A percentile compares a stretch with the other conserved stretches of the same genome.
Evolutionary conservation across 2,888 invertebrate species (phyloP).

Genomic region (Orchesella flavescens): DNA sequence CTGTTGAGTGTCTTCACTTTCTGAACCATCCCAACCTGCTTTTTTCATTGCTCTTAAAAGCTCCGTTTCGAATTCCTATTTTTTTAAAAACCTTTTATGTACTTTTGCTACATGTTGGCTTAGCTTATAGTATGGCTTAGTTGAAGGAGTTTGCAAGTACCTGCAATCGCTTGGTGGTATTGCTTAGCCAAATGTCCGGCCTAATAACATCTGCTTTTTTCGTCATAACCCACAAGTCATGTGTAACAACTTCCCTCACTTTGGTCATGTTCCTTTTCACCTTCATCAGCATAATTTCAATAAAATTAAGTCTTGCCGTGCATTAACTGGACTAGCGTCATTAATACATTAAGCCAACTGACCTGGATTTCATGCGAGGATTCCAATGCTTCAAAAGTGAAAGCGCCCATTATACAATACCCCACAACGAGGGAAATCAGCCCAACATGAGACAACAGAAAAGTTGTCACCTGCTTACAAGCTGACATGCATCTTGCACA

Average conservation of each 20-base stretch:
- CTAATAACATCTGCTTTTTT: constrained; percentile 79
- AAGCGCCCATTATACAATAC: constrained; percentile 91
- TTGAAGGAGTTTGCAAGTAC: too few species aligned
- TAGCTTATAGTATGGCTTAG: not conserved
- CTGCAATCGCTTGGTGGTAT: constrained; percentile 78
- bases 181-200: constrained; percentile 85
- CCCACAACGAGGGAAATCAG: constrained; percentile 90
- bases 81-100: constrained; percentile 13
- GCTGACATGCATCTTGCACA: constrained; percentile 66
- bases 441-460: constrained; percentile 90
- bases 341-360: not conserved
- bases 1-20: constrained; percentile 78
- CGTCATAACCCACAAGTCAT: constrained; percentile 85
- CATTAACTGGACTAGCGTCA: too few species aligned
- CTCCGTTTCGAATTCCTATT: constrained; percentile 80
- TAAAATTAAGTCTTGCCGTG: too few species aligned
- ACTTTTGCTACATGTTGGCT: too few species aligned
- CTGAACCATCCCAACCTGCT: constrained; percentile 80
- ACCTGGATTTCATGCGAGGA: constrained; percentile 63
- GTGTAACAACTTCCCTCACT: constrained; percentile 84
- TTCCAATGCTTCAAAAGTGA: constrained; percentile 79
- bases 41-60: constrained; percentile 86
- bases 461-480: constrained; percentile 81
- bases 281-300: too few species aligned
- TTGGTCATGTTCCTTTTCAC: constrained; percentile 84